Evolutionary conservation across 2,797 vertebrate species (phyloP).

Genomic region (Acanthurus lineatus): DNA sequence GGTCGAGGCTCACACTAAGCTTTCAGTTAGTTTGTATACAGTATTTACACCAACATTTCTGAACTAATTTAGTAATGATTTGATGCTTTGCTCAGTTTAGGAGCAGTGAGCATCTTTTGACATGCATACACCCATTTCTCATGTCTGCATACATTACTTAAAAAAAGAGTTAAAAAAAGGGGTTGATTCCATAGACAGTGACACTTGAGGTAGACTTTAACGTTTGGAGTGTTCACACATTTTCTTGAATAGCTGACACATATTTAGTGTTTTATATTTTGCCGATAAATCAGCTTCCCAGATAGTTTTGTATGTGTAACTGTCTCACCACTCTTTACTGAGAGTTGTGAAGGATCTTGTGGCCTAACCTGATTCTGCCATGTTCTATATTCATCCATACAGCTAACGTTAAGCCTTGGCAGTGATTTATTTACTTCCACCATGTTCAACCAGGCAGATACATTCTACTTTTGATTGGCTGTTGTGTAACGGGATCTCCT

Average conservation of each 20-base stretch:
- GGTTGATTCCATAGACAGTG: no score
- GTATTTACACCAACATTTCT: not conserved
- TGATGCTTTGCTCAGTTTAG: not conserved
- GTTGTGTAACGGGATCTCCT: conserved; percentile 33
- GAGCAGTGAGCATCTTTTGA: not conserved
- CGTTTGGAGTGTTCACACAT: not conserved
- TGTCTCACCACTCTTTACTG: conserved; percentile 1
- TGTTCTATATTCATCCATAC: conserved; percentile 44
- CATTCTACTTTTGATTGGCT: conserved; percentile 27
- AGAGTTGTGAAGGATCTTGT: conserved; percentile 25
- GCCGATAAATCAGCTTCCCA: not conserved
- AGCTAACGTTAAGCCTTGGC: conserved; percentile 6
- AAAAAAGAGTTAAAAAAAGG: no score
- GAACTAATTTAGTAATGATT: not conserved
- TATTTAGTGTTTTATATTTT: not conserved
- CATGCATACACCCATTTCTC: not conserved
- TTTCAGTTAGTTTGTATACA: not conserved
- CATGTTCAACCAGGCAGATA: conserved; percentile 68
- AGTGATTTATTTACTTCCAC: conserved; percentile 74
- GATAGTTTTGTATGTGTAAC: not conserved
- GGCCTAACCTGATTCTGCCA: conserved; percentile 74
- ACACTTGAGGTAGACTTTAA: not conserved
- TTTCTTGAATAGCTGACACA: not conserved
- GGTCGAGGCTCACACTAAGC: not conserved
- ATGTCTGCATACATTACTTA: not conserved